Percentiles rank a stretch among this genome's conserved stretches.
phyloP scores from a whole-genome alignment of 2,113 vertebrate species.

The Sinocyclocheilus grahami region DNA sequence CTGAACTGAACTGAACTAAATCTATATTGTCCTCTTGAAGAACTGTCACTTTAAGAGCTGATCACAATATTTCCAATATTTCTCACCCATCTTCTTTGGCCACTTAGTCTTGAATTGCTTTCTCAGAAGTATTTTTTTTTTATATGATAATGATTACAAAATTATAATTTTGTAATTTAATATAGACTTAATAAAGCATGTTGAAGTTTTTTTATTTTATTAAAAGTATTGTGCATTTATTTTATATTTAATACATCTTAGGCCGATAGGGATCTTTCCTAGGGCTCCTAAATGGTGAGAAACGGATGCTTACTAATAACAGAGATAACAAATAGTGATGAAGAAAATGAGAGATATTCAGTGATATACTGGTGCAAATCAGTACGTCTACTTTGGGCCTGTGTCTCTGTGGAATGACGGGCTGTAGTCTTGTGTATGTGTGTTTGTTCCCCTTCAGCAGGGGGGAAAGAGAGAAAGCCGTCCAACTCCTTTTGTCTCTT shows the following conservation, averaged over 20 bases:
- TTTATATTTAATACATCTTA: no score
- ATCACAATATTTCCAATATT: no score
- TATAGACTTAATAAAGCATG: not conserved
- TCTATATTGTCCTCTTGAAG: no score
- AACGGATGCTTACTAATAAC: not conserved
- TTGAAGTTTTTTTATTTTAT: not conserved
- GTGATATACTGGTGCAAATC: not conserved
- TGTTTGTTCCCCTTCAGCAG: constrained; percentile 51
- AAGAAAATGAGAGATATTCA: not conserved
- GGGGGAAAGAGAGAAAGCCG: constrained; percentile 59
- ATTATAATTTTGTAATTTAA: not conserved
- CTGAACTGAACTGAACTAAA: no score
- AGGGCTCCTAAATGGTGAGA: not conserved
- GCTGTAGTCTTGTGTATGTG: constrained; percentile 6
- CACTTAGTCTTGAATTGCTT: no score
- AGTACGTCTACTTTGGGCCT: constrained; percentile 12
- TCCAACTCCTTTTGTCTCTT: constrained; percentile 70
- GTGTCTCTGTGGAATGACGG: not conserved
- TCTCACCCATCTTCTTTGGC: no score
- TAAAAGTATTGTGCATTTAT: no score
- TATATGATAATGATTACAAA: no score
- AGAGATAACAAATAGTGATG: not conserved
- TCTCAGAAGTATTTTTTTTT: no score
- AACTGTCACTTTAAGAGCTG: no score
- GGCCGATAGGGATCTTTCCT: not conserved